Conservation (phyloP, 2,113 vertebrate species). For the Tamias sibiricus region DNA sequence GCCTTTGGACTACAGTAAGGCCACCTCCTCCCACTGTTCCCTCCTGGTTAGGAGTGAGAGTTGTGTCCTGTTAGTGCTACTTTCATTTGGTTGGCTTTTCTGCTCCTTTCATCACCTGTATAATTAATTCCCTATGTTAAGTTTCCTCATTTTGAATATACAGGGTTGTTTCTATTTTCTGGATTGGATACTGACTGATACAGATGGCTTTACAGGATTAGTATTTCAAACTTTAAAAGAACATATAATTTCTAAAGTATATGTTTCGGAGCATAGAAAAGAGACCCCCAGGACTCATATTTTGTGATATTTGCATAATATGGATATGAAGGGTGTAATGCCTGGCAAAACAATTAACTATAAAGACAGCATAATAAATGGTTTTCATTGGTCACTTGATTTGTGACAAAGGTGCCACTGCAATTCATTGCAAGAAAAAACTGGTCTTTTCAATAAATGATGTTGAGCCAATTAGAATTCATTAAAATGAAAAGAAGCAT, state of each 20-base stretch:
- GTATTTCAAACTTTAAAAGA: background rate
- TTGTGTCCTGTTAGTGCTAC: background rate
- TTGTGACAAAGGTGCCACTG: background rate
- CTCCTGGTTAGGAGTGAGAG: background rate
- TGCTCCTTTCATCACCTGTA: background rate
- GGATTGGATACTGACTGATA: background rate
- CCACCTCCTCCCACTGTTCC: background rate
- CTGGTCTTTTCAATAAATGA: background rate
- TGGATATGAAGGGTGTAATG: slow-evolving; percentile 1
- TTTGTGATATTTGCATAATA: background rate
- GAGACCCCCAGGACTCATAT: background rate
- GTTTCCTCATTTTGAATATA: background rate
- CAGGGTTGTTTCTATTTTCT: background rate
- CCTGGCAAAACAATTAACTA: background rate
- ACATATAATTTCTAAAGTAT: background rate
- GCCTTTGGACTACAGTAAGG: background rate
- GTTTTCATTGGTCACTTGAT: background rate
- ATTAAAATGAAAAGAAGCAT: background rate
- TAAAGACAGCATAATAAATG: background rate
- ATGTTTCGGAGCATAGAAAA: slow-evolving; percentile 9
- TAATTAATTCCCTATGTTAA: background rate
- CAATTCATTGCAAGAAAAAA: background rate
- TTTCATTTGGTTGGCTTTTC: background rate
- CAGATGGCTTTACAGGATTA: background rate
- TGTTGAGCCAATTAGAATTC: background rate